phyloP scores from a whole-genome alignment of 2,888 invertebrate species.

The Mycalesis mineus region DNA sequence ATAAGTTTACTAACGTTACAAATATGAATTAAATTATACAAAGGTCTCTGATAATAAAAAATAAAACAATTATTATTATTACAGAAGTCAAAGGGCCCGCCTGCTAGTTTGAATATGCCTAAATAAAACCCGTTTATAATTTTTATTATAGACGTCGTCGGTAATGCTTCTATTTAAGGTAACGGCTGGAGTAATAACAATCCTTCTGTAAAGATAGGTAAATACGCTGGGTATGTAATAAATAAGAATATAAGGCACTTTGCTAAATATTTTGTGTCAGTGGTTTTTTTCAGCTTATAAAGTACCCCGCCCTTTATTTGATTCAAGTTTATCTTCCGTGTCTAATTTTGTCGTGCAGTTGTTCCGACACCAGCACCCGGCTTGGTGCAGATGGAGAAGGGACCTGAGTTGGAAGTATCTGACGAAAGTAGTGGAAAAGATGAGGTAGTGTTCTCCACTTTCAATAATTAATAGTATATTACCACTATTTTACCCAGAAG shows the following conservation, averaged over 20 bases:
- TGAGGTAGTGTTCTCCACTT: constrained; percentile 37
- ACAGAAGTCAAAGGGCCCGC: constrained; percentile 44
- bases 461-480: neutral
- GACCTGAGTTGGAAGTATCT: constrained; percentile 41
- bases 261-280: neutral
- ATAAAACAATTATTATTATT: constrained; percentile 48
- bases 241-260: constrained; percentile 9
- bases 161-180: constrained; percentile 9
- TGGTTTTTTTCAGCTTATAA: constrained; percentile 40
- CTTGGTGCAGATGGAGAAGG: constrained; percentile 34
- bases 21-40: neutral
- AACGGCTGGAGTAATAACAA: constrained; percentile 2
- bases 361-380: constrained; percentile 31
- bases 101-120: constrained; percentile 8
- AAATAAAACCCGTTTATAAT: neutral
- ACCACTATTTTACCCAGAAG: too few relatives aligned
- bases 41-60: neutral
- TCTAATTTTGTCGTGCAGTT: constrained; percentile 47
- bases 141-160: constrained; percentile 14
- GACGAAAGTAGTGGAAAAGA: constrained; percentile 36
- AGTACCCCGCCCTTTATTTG: constrained; percentile 21
- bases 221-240: neutral
- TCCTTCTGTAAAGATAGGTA: neutral
- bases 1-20: too few relatives aligned
- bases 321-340: constrained; percentile 46